These are phyloP conservation scores for Stegostoma tigrinum DNA, from an alignment of 2,113 vertebrate species.

Conservation along the genomic window DNA sequence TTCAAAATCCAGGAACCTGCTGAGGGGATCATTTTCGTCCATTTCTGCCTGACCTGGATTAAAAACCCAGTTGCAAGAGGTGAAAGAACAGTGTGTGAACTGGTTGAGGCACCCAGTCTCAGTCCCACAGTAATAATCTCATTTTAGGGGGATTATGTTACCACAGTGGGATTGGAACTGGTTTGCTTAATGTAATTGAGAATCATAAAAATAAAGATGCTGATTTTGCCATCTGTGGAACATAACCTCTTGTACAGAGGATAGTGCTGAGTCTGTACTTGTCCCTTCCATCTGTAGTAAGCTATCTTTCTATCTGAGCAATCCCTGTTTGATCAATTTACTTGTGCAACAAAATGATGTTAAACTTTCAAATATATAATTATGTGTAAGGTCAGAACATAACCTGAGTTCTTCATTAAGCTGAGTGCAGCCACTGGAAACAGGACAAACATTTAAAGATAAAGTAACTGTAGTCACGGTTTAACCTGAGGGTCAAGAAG, in stretches of 20 bases:
- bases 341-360: background rate
- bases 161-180: background rate
- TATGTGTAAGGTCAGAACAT: background rate
- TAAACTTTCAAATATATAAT: background rate
- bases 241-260: background rate
- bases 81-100: background rate
- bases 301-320: background rate
- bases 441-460: background rate
- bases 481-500: no score
- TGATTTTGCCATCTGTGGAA: conserved; percentile 5
- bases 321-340: background rate
- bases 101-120: background rate
- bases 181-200: background rate
- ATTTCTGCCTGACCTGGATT: background rate
- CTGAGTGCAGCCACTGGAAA: background rate
- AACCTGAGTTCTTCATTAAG: background rate
- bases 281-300: background rate
- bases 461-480: background rate
- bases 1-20: background rate
- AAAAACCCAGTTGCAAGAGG: background rate
- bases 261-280: background rate
- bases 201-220: conserved; percentile 20
- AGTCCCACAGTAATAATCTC: background rate
- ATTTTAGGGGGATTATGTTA: background rate
- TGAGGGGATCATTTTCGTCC: background rate